These are phyloP conservation scores for Mylabris sibirica DNA, from an alignment of 2,888 invertebrate genomes.

Conservation along the genomic window DNA sequence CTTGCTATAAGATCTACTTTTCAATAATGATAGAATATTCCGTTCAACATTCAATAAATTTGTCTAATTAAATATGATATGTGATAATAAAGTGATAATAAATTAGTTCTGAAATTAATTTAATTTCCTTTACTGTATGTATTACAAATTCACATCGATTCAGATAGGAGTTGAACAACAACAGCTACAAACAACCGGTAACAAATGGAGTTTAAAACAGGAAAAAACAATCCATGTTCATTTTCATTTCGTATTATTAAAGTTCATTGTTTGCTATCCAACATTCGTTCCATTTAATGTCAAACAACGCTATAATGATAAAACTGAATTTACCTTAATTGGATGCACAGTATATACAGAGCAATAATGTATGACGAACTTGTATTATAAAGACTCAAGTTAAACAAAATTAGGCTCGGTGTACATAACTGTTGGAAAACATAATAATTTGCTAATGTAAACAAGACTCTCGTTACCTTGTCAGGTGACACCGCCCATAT, in stretches of 20 bases:
- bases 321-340: constrained; percentile 31
- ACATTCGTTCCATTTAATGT: neutral
- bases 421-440: constrained; percentile 34
- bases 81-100: neutral
- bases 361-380: constrained; percentile 32
- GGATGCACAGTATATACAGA: constrained; percentile 28
- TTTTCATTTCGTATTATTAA: neutral
- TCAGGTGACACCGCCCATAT: constrained; percentile 35
- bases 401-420: constrained; percentile 34
- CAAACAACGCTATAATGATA: constrained; percentile 16
- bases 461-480: constrained; percentile 40
- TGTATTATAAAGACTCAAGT: constrained; percentile 27
- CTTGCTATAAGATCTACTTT: neutral
- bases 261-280: constrained; percentile 8
- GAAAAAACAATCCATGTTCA: neutral
- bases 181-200: too few relatives aligned
- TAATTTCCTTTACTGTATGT: neutral
- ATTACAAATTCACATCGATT: neutral
- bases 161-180: neutral
- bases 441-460: constrained; percentile 40
- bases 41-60: neutral
- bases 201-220: neutral
- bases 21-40: neutral
- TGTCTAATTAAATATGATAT: neutral
- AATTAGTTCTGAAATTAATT: constrained; percentile 6